phyloP scores from a whole-genome alignment of 2,797 vertebrate genomes.

The Tadarida brasiliensis region DNA sequence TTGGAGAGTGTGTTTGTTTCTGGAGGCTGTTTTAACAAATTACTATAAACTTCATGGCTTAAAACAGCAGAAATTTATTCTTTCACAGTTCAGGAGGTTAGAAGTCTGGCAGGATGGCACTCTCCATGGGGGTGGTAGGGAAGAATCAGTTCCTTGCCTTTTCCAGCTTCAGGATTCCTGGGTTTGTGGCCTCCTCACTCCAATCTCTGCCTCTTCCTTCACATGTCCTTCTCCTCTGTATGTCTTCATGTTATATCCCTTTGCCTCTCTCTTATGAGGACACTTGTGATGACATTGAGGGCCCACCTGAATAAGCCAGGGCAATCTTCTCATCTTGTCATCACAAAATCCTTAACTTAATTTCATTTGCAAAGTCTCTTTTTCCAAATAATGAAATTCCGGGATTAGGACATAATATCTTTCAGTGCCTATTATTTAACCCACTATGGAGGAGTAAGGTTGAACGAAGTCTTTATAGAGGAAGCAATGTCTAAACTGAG shows the following conservation, averaged over 20 bases:
- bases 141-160: neutral
- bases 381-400: conserved; percentile 14
- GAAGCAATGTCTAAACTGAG: neutral
- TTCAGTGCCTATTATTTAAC: neutral
- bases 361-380: neutral
- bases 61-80: neutral
- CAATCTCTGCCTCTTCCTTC: neutral
- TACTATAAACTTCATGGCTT: neutral
- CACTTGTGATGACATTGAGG: neutral
- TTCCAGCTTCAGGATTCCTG: neutral
- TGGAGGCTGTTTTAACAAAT: neutral
- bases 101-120: neutral
- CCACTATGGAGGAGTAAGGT: neutral
- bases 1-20: neutral
- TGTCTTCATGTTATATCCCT: neutral
- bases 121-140: neutral
- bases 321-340: neutral
- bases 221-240: neutral
- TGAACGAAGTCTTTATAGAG: neutral
- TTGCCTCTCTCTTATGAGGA: neutral
- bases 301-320: neutral
- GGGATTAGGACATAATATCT: neutral
- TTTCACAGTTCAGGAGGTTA: neutral
- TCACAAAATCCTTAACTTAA: conserved; percentile 19
- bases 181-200: neutral